Conservation (phyloP, 2,113 vertebrate species). For the Neolamprologus longior region DNA sequence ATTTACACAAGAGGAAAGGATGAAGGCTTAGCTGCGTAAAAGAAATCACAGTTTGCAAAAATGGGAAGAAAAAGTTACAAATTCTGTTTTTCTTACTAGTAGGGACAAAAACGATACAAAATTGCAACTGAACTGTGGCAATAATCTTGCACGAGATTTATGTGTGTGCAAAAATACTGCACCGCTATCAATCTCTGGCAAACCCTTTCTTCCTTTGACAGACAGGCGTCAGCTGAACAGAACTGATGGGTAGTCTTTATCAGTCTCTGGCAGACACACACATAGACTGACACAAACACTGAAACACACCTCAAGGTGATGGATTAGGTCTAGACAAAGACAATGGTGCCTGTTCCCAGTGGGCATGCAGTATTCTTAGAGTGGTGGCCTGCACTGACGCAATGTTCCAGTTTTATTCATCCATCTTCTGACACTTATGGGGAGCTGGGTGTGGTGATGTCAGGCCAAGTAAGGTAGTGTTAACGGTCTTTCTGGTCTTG, state of each 20-base stretch:
- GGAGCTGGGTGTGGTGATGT: background rate
- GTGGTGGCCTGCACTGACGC: background rate
- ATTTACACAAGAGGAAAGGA: background rate
- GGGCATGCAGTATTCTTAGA: background rate
- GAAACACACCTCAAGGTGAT: constrained; percentile 36
- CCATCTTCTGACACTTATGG: background rate
- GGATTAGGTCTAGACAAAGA: constrained; percentile 43
- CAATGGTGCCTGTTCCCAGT: constrained; percentile 6
- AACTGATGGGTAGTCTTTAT: constrained; percentile 58
- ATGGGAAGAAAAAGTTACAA: background rate
- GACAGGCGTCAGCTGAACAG: constrained; percentile 49
- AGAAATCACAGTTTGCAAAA: background rate
- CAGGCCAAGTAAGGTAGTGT: background rate
- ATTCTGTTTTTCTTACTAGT: background rate
- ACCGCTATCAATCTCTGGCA: constrained; percentile 34
- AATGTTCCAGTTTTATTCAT: background rate
- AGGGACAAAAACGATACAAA: background rate
- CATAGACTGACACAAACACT: constrained; percentile 1
- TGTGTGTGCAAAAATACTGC: constrained; percentile 26
- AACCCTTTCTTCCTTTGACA: constrained; percentile 32
- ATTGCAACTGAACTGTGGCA: background rate
- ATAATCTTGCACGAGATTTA: constrained; percentile 30
- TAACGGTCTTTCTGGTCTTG: background rate
- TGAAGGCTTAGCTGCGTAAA: background rate
- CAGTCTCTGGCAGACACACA: constrained; percentile 35